Conservation (phyloP, 2,797 vertebrate species). For the Nannoperca australis region DNA sequence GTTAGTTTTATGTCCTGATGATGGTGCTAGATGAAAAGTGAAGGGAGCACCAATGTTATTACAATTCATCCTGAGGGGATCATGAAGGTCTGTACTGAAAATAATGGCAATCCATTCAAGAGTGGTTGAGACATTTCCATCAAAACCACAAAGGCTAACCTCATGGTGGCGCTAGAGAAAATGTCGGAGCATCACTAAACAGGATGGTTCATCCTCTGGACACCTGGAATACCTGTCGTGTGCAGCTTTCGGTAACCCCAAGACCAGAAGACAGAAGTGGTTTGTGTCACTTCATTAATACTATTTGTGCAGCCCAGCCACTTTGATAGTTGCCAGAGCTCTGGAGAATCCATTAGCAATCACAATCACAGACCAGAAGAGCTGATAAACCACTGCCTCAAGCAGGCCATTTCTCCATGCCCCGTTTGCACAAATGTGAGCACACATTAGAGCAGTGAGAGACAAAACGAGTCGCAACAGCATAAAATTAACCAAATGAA, state of each 20-base stretch:
- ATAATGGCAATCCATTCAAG: no score
- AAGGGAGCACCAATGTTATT: no score
- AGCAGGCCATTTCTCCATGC: constrained; percentile 50
- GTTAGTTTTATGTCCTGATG: no score
- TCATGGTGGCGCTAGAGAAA: no score
- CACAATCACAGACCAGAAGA: constrained; percentile 53
- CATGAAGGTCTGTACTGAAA: no score
- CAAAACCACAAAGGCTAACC: no score
- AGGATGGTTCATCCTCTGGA: no score
- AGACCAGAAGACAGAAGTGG: constrained; percentile 13
- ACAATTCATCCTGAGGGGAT: no score
- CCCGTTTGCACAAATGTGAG: constrained; percentile 59
- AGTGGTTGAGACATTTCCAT: no score
- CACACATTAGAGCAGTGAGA: constrained; percentile 44
- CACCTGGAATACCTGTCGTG: no score
- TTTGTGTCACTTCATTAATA: constrained; percentile 56
- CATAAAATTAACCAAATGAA: constrained; percentile 63
- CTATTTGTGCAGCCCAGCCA: constrained; percentile 30
- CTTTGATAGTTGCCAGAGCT: constrained; percentile 45
- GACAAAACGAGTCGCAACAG: constrained; percentile 36
- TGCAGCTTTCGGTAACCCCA: background rate
- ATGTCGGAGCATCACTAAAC: no score
- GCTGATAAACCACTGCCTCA: constrained; percentile 52
- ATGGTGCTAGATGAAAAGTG: no score
- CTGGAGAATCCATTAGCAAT: constrained; percentile 60